These are phyloP conservation scores for Henicopernis longicauda DNA, from an alignment of 2,113 vertebrate species.

Conservation along the genomic window DNA sequence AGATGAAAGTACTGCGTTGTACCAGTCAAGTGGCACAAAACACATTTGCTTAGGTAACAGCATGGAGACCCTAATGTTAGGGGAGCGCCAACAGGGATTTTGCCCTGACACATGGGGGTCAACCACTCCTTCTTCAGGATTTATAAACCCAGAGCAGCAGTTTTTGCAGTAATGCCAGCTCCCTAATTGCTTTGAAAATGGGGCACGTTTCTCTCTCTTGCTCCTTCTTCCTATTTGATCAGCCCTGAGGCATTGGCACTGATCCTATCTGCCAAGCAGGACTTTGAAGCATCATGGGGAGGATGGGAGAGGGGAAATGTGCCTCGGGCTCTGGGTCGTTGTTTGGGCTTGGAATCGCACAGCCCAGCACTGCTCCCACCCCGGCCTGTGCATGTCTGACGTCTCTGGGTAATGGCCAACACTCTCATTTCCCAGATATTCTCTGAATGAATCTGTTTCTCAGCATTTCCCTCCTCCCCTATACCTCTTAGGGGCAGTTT, in stretches of 20 bases:
- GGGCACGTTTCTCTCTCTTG: not conserved
- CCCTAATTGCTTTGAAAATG: not conserved
- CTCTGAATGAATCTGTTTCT: not conserved
- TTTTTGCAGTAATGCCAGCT: not conserved
- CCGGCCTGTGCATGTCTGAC: not conserved
- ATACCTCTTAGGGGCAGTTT: not conserved
- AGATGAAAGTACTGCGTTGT: rapidly evolving
- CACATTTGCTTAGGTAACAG: no score
- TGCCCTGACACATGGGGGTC: not conserved
- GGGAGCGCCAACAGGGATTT: not conserved
- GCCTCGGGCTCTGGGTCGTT: rapidly evolving
- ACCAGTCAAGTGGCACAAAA: not conserved
- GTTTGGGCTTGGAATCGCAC: not conserved
- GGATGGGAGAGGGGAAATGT: not conserved
- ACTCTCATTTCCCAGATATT: not conserved
- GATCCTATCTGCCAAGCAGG: not conserved
- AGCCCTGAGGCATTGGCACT: not conserved
- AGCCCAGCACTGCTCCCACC: not conserved
- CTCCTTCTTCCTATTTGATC: not conserved
- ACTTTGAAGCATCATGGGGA: rapidly evolving
- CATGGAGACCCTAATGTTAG: not conserved
- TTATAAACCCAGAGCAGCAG: not conserved
- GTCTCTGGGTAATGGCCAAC: not conserved
- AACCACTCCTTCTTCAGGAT: not conserved
- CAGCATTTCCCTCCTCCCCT: not conserved